Percentiles rank a stretch among this genome's conserved stretches.
Evolutionary conservation across 2,888 invertebrate genomes (phyloP).

Genomic region (Acheta domesticus): DNA sequence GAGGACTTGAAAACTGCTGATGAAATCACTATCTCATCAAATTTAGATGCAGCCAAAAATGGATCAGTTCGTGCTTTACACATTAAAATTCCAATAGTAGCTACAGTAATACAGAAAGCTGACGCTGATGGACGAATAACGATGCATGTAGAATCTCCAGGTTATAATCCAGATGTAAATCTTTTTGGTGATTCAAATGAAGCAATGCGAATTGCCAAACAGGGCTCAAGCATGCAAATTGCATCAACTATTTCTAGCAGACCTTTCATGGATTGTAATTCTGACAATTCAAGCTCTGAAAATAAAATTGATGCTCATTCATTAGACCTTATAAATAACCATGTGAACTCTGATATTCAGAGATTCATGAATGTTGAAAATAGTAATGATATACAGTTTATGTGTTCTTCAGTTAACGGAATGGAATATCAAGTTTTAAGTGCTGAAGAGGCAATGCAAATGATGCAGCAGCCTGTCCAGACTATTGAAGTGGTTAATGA

Average conservation of each 20-base stretch:
- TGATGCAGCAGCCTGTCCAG: slow-evolving; percentile 5
- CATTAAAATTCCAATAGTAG: slow-evolving; percentile 2
- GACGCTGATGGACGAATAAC: background rate
- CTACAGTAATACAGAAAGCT: background rate
- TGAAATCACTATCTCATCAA: background rate
- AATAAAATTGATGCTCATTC: background rate
- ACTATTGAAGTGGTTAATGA: background rate
- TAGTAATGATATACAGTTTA: background rate
- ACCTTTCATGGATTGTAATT: background rate
- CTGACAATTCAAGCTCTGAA: background rate
- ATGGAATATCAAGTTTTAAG: slow-evolving; percentile 10
- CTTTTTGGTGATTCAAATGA: slow-evolving; percentile 2
- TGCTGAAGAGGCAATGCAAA: background rate
- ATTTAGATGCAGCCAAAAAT: background rate
- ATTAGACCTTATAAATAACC: background rate
- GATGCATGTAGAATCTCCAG: background rate
- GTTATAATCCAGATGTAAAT: slow-evolving; percentile 2
- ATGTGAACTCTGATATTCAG: background rate
- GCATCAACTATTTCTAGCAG: background rate
- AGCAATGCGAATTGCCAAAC: background rate
- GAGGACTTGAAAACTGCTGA: slow-evolving; percentile 7
- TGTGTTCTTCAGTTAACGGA: background rate
- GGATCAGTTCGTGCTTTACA: background rate
- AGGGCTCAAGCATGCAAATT: background rate
- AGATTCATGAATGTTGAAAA: slow-evolving; percentile 1